Evolutionary conservation across 2,113 vertebrate genomes (phyloP), one percentile per base, ranked within the genome.

Genomic region (Terrapene triunguis): DNA sequence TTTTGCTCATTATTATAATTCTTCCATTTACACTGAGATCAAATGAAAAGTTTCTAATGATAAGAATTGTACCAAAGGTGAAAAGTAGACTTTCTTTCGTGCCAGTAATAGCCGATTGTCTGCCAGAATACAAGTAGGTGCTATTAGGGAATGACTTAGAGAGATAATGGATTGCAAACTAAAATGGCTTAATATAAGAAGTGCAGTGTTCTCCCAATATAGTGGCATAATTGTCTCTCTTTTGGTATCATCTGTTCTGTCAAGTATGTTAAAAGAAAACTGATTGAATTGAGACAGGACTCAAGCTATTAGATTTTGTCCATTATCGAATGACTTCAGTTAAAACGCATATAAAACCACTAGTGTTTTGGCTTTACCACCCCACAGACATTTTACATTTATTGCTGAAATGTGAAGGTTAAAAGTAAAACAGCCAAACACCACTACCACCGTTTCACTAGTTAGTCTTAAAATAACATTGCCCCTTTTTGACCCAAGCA

Each of bases 331-430:
- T 2, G 8, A 27, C 27, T 48, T 87, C 17, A 21, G 62, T 54
- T n/a, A 48, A 85, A 88, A 72, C 8, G 14, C 0, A 2, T 42
- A 11, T 69, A 29, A 79, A 44, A 74, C 32, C 32, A 47, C 1
- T 0, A 65, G 22, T 16, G 22, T 19, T 51, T 19, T 2, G 8
- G 4, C 14, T 44, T 84, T 14, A 25, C 32, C 32, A n/a, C 13
- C 59, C 57, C 62, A 35, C 62, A n/a, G 62, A 65, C 32, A 65
- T 65, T 65, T 65, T 65, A 65, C 6, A n/a, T n/a, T 65, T 65
- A 35, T 65, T 65, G 14, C 32, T 65, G 32, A 65, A 65, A 65
- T 16, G 35, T 65, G 32, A 65, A 65, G 14, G 62, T 69, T n/a
- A 69, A n/a, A 69, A 69, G 62, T n/a, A 69, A 69, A n/a, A 69